Evolutionary conservation across 2,113 vertebrate genomes (phyloP).

Genomic region (Chloropsis hardwickii): DNA sequence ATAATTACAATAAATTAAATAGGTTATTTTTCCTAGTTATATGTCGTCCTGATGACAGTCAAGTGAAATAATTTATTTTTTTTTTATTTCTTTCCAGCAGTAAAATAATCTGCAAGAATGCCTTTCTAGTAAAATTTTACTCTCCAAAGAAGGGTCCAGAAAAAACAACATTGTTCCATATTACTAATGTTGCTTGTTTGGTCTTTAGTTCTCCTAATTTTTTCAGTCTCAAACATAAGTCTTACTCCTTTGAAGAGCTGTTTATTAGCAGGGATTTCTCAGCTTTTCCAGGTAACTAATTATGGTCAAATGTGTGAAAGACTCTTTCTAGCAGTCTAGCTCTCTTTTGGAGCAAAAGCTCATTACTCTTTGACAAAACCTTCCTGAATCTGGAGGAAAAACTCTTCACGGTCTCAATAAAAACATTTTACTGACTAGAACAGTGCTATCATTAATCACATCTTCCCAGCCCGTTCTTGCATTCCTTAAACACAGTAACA

Average conservation of each 20-base stretch:
- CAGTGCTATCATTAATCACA: not conserved
- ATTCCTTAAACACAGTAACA: not conserved
- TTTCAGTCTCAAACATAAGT: not conserved
- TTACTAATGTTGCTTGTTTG: not conserved
- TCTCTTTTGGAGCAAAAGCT: not conserved
- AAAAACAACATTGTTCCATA: not conserved
- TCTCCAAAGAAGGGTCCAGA: accelerated
- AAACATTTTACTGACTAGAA: not conserved
- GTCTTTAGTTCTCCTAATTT: not conserved
- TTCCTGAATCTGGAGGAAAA: not conserved
- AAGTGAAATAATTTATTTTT: not conserved
- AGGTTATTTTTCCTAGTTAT: not conserved
- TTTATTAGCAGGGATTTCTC: not conserved
- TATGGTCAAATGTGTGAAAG: not conserved
- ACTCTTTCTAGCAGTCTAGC: not conserved
- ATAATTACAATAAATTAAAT: not conserved
- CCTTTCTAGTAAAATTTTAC: not conserved
- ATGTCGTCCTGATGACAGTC: not conserved
- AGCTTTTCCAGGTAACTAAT: not conserved
- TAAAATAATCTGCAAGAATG: not conserved
- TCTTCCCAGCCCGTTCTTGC: not conserved
- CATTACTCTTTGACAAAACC: not conserved
- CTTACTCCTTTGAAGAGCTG: not conserved
- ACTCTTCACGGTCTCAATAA: not conserved
- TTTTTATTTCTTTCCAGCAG: not conserved